Evolutionary conservation across 2,113 vertebrate species (phyloP).

Genomic region (Fregata magnificens): DNA sequence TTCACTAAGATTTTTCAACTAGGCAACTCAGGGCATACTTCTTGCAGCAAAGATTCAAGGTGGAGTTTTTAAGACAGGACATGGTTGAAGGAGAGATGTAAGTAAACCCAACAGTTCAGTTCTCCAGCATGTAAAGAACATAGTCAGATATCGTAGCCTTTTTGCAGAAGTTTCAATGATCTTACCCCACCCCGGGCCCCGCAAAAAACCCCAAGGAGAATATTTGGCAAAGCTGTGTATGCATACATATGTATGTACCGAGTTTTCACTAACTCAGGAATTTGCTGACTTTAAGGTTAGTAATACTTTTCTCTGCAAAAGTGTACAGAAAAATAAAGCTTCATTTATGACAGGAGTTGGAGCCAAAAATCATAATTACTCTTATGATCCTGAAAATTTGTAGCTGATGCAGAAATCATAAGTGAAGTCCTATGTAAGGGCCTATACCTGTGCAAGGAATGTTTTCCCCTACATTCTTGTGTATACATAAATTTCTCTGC

Average conservation of each 20-base stretch:
- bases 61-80: not conserved
- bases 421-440: not conserved
- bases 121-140: not conserved
- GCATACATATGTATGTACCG: not conserved
- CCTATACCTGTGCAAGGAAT: not conserved
- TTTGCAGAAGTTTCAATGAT: not conserved
- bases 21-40: not conserved
- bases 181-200: accelerated
- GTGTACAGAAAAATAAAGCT: not conserved
- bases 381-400: not conserved
- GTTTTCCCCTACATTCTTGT: not conserved
- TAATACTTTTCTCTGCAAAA: not conserved
- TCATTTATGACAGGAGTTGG: not conserved
- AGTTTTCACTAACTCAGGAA: not conserved
- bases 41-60: not conserved
- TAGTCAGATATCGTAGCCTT: not conserved
- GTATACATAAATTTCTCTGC: not conserved
- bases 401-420: not conserved
- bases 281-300: not conserved
- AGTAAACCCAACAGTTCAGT: not conserved
- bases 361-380: not conserved
- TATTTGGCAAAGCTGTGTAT: not conserved
- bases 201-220: not conserved
- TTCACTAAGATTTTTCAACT: not conserved
- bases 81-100: not conserved